Percentiles rank a stretch among this genome's conserved stretches.
These are phyloP conservation scores for Eupsittula cactorum DNA, from an alignment of 2,113 vertebrate genomes.

Conservation along the genomic window DNA sequence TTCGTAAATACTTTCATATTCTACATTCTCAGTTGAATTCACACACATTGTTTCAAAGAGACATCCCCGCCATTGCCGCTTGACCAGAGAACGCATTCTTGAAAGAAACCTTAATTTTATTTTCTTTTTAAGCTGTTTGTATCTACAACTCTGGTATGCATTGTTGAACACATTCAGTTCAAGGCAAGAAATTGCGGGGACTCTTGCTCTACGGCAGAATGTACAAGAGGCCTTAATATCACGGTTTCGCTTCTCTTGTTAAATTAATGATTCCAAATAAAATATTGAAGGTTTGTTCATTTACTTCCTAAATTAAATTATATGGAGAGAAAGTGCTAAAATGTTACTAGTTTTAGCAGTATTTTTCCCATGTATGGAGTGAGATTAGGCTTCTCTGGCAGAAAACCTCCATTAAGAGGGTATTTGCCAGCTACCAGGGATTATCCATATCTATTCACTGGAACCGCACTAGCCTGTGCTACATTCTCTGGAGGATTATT, in stretches of 20 bases:
- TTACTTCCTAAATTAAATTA: neutral
- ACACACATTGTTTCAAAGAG: neutral
- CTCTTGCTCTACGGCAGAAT: neutral
- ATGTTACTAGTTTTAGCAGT: neutral
- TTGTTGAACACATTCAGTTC: neutral
- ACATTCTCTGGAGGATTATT: neutral
- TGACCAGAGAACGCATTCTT: neutral
- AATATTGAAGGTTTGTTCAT: neutral
- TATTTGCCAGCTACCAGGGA: neutral
- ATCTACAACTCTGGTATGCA: neutral
- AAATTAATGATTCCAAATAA: neutral
- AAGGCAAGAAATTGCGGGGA: neutral
- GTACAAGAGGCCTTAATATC: neutral
- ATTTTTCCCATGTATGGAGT: neutral
- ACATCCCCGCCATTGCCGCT: neutral
- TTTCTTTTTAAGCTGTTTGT: neutral
- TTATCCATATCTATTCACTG: neutral
- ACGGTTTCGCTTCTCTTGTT: neutral
- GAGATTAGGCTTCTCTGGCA: constrained; percentile 10
- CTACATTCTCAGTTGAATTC: neutral
- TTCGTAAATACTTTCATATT: neutral
- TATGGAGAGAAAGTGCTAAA: neutral
- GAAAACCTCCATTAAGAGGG: neutral
- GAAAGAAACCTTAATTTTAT: neutral
- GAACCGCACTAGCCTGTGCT: neutral